Conservation (phyloP, 1,140 invertebrate species). For the Lineus longissimus region DNA sequence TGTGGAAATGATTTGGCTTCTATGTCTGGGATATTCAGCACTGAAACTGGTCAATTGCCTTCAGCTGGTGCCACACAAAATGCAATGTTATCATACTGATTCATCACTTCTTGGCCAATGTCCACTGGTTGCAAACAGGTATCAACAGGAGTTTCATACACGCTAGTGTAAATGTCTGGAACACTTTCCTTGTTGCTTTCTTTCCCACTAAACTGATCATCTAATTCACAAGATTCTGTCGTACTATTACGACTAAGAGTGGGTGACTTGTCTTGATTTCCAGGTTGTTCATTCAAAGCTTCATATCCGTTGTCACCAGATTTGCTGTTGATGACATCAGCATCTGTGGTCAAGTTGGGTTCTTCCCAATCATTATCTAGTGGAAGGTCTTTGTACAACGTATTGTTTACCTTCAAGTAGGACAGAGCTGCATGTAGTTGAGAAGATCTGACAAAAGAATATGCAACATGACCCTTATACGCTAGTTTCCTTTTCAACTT, state of each 20-base stretch:
- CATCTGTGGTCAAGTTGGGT: too few species aligned
- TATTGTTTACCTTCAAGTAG: background rate
- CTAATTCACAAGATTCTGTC: background rate
- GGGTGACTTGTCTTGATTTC: background rate
- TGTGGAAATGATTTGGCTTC: constrained; percentile 6
- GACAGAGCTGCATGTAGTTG: background rate
- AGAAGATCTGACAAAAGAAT: background rate
- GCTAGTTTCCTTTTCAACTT: background rate
- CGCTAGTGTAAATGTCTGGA: background rate
- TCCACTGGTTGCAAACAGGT: background rate
- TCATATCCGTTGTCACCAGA: background rate
- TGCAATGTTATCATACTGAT: background rate
- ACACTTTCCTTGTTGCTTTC: background rate
- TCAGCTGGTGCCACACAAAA: background rate
- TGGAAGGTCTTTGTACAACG: background rate
- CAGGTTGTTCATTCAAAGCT: background rate
- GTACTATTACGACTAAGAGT: background rate
- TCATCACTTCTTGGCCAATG: background rate
- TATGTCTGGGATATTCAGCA: background rate
- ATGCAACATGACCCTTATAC: background rate
- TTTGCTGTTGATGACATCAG: too few species aligned
- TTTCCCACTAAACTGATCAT: background rate
- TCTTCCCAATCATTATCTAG: background rate
- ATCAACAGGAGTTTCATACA: background rate
- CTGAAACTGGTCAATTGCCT: background rate